Percentiles rank a stretch among this genome's conserved stretches.
Conservation (phyloP, 2,113 vertebrate genomes). For the Macquaria australasica region DNA sequence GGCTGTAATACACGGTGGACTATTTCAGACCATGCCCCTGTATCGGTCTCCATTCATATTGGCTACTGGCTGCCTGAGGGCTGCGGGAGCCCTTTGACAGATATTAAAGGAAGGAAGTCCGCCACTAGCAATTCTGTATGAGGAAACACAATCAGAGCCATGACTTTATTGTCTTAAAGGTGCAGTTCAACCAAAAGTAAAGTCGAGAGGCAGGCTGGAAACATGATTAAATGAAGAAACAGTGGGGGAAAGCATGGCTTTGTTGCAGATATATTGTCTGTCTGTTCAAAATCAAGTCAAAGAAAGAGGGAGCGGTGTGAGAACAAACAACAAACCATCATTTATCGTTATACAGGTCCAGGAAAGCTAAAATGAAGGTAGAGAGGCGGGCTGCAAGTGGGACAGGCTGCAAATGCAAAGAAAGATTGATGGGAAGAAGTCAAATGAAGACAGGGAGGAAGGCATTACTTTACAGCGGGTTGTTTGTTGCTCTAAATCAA, state of each 20-base stretch:
- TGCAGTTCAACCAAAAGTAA: slow-evolving; percentile 65
- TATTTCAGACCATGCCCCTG: slow-evolving; percentile 77
- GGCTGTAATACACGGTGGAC: slow-evolving; percentile 73
- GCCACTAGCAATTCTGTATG: slow-evolving; percentile 72
- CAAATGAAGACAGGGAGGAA: slow-evolving; percentile 47
- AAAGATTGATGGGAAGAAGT: slow-evolving; percentile 63
- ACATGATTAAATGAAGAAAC: slow-evolving; percentile 43
- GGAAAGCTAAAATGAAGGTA: slow-evolving; percentile 41
- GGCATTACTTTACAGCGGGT: slow-evolving; percentile 24
- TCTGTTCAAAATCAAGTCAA: slow-evolving; percentile 44
- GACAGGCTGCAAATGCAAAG: slow-evolving; percentile 43
- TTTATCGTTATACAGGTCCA: slow-evolving; percentile 35
- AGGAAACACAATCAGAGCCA: slow-evolving; percentile 73
- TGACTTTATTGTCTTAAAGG: slow-evolving; percentile 77
- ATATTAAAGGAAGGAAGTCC: slow-evolving; percentile 78
- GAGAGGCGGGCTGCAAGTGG: slow-evolving; percentile 24
- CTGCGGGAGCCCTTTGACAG: slow-evolving; percentile 66
- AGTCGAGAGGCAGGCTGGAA: slow-evolving; percentile 23
- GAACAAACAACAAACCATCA: slow-evolving; percentile 26
- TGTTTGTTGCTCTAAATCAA: slow-evolving; percentile 54
- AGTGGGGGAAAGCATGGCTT: neutral
- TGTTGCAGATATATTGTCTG: slow-evolving; percentile 51
- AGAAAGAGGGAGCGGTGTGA: slow-evolving; percentile 5
- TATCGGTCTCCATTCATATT: slow-evolving; percentile 80
- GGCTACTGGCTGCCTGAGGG: slow-evolving; percentile 71